Evolutionary conservation across 2,113 vertebrate species (phyloP).

Genomic region (Hucho hucho): DNA sequence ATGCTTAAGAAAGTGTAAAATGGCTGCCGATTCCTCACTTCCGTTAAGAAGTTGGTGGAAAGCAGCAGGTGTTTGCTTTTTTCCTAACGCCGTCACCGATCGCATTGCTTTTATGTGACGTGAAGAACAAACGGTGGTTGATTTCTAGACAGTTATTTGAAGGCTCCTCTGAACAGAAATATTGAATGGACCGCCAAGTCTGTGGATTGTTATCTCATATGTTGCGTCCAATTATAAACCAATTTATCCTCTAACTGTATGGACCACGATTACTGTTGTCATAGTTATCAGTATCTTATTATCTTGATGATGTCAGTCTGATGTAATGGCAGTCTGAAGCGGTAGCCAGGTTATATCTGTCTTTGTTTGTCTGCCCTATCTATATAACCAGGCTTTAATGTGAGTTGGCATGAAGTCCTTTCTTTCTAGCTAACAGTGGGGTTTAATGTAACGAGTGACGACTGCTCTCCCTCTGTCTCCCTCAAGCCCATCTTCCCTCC

Average conservation of each 20-base stretch:
- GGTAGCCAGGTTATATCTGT: not conserved
- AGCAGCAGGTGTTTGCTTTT: constrained; percentile 11
- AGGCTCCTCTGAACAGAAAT: not conserved
- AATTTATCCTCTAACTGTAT: not conserved
- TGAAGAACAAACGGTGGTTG: not conserved
- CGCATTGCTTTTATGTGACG: not conserved
- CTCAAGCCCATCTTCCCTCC: not conserved
- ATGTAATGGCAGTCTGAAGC: not conserved
- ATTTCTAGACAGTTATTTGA: not conserved
- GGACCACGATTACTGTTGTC: not conserved
- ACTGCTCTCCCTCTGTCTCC: not conserved
- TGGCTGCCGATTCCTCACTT: constrained; percentile 11
- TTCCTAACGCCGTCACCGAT: too few relatives aligned
- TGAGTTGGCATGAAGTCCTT: not conserved
- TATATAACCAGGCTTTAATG: not conserved
- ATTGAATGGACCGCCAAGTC: not conserved
- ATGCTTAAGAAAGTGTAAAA: constrained; percentile 22
- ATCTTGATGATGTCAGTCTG: not conserved
- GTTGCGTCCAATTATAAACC: not conserved
- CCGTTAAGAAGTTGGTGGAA: not conserved
- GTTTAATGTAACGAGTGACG: not conserved
- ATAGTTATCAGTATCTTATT: not conserved
- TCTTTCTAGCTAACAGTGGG: not conserved
- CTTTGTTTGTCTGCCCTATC: not conserved
- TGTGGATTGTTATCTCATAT: not conserved